A percentile compares a stretch with the other conserved stretches of the same genome.
phyloP scores from a whole-genome alignment of 2,113 vertebrate species.

The Mola mola region DNA sequence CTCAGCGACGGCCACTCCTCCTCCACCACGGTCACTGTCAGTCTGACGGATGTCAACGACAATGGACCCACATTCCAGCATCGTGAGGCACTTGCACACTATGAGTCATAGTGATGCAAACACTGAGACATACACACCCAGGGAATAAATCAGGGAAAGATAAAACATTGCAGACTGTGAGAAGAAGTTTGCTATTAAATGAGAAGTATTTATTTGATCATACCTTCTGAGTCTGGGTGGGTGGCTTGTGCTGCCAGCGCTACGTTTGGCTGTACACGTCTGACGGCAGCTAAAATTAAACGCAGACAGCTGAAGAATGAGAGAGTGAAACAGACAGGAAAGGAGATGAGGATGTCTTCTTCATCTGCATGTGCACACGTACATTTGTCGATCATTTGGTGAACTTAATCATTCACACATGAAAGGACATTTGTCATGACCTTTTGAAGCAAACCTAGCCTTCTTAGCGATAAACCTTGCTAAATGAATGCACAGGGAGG shows the following conservation, averaged over 20 bases:
- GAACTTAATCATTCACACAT: slow-evolving; percentile 77
- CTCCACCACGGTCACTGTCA: slow-evolving; percentile 91
- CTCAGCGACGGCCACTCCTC: slow-evolving; percentile 85
- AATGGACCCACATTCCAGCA: slow-evolving; percentile 93
- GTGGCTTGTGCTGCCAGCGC: slow-evolving; percentile 36
- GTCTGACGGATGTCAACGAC: slow-evolving; percentile 92
- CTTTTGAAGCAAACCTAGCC: slow-evolving; percentile 74
- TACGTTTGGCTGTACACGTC: slow-evolving; percentile 7
- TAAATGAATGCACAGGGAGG: slow-evolving; percentile 59
- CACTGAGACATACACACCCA: slow-evolving; percentile 1
- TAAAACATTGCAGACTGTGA: slow-evolving; percentile 30
- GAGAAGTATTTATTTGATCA: slow-evolving; percentile 60
- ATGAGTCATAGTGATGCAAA: slow-evolving; percentile 28
- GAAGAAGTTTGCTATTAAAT: slow-evolving; percentile 56
- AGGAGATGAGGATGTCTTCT: slow-evolving; percentile 15
- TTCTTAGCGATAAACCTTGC: slow-evolving; percentile 65
- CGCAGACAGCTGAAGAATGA: slow-evolving; percentile 38
- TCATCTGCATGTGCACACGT: slow-evolving; percentile 29
- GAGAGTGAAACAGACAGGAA: not conserved
- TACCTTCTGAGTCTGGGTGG: slow-evolving; percentile 24
- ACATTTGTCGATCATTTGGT: slow-evolving; percentile 50
- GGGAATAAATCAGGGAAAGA: slow-evolving; percentile 37
- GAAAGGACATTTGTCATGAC: slow-evolving; percentile 79
- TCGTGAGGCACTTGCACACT: slow-evolving; percentile 82
- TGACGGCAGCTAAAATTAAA: slow-evolving; percentile 57